These are phyloP conservation scores for Danaus melanippus DNA, from an alignment of 1,140 invertebrate species.

Conservation along the genomic window DNA sequence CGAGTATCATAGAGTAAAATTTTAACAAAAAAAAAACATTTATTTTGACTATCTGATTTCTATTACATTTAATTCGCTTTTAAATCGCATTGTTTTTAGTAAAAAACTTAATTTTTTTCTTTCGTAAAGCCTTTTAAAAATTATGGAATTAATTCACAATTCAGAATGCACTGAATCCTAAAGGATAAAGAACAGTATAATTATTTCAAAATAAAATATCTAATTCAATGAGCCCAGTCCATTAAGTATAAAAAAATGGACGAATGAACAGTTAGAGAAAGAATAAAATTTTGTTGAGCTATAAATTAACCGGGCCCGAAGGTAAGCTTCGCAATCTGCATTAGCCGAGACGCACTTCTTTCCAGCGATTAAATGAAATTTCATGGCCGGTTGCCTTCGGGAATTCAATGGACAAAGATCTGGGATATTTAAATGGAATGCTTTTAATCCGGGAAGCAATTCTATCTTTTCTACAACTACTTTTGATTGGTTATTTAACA, in stretches of 20 bases:
- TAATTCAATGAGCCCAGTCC: constrained; percentile 42
- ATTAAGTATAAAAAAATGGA: constrained; percentile 55
- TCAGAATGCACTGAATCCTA: too few species aligned
- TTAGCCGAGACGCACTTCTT: constrained; percentile 66
- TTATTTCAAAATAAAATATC: constrained; percentile 28
- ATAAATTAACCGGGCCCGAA: constrained; percentile 61
- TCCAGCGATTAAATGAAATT: constrained; percentile 68
- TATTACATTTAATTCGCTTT: too few species aligned
- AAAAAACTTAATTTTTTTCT: too few species aligned
- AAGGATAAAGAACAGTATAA: constrained; percentile 15
- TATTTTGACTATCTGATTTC: background rate
- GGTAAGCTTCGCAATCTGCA: constrained; percentile 61
- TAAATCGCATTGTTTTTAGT: too few species aligned
- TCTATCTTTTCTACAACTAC: constrained; percentile 33
- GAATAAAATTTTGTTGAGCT: constrained; percentile 66
- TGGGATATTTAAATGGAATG: constrained; percentile 63
- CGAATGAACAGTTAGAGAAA: constrained; percentile 57
- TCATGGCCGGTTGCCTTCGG: constrained; percentile 57
- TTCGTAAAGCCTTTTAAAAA: too few species aligned
- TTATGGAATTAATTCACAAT: too few species aligned
- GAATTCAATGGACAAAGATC: constrained; percentile 59
- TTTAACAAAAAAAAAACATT: constrained; percentile 5
- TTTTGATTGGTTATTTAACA: constrained; percentile 17
- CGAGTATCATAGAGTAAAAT: background rate
- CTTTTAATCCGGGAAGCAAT: constrained; percentile 51